Percentiles rank a stretch among this genome's conserved stretches.
phyloP scores from a whole-genome alignment of 2,113 vertebrate genomes.

The Indri indri region DNA sequence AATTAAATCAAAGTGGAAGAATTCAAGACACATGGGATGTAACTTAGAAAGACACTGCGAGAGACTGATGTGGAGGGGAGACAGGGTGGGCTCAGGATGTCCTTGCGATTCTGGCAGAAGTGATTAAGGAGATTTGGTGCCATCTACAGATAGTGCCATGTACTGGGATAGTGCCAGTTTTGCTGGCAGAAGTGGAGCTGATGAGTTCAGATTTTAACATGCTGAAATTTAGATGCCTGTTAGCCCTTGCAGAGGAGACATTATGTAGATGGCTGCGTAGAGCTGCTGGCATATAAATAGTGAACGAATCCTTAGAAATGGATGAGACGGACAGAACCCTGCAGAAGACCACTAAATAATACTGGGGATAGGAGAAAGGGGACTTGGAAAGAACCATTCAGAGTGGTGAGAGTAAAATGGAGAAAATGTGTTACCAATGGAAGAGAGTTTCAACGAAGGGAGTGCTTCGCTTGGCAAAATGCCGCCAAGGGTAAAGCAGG shows the following conservation, averaged over 20 bases:
- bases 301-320: background rate
- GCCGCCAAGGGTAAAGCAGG: background rate
- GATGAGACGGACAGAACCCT: background rate
- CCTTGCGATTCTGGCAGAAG: background rate
- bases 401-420: background rate
- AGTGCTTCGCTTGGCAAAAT: background rate
- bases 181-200: background rate
- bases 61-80: background rate
- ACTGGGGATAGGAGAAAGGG: background rate
- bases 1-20: background rate
- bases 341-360: background rate
- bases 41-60: background rate
- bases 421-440: background rate
- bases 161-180: background rate
- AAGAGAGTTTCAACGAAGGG: background rate
- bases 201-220: background rate
- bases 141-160: background rate
- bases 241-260: background rate
- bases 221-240: background rate
- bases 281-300: background rate
- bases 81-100: background rate
- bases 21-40: background rate
- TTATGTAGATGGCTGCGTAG: background rate
- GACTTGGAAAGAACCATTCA: background rate
- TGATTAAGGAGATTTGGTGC: background rate